phyloP scores from a whole-genome alignment of 2,888 invertebrate genomes.

The Pachycephus smyrnensis region DNA sequence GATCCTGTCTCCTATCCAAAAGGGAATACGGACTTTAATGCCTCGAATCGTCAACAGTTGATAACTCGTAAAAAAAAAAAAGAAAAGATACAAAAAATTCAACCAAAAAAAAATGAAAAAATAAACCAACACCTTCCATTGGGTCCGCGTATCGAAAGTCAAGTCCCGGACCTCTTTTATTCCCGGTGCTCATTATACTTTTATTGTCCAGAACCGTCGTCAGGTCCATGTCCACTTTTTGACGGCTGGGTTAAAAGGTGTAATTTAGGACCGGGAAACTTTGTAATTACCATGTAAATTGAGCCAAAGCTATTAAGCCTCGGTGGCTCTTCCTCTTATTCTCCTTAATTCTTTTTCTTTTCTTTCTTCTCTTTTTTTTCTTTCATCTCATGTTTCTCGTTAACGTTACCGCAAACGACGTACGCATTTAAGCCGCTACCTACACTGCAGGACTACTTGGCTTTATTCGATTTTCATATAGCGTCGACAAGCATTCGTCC shows the following conservation, averaged over 20 bases:
- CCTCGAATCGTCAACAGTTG: neutral
- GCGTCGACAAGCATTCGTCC: neutral
- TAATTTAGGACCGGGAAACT: slow-evolving; percentile 45
- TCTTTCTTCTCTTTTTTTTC: too few species aligned
- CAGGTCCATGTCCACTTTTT: slow-evolving; percentile 11
- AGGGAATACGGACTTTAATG: neutral
- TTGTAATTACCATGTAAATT: slow-evolving; percentile 50
- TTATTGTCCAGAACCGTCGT: slow-evolving; percentile 7
- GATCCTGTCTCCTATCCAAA: neutral
- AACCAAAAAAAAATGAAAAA: neutral
- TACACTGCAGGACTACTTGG: neutral
- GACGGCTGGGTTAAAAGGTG: slow-evolving; percentile 29
- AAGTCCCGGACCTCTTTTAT: neutral
- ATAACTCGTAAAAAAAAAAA: neutral
- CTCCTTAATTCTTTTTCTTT: neutral
- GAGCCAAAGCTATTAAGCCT: slow-evolving; percentile 18
- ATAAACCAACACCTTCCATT: neutral
- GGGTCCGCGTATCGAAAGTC: neutral
- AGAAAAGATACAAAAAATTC: too few species aligned
- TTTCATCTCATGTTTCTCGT: neutral
- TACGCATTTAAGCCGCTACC: neutral
- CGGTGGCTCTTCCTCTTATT: slow-evolving; percentile 2
- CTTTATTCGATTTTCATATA: neutral
- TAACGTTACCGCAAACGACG: neutral
- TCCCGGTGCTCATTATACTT: neutral